These are phyloP conservation scores for Uria aalge DNA, from an alignment of 2,113 vertebrate species.

Conservation along the genomic window DNA sequence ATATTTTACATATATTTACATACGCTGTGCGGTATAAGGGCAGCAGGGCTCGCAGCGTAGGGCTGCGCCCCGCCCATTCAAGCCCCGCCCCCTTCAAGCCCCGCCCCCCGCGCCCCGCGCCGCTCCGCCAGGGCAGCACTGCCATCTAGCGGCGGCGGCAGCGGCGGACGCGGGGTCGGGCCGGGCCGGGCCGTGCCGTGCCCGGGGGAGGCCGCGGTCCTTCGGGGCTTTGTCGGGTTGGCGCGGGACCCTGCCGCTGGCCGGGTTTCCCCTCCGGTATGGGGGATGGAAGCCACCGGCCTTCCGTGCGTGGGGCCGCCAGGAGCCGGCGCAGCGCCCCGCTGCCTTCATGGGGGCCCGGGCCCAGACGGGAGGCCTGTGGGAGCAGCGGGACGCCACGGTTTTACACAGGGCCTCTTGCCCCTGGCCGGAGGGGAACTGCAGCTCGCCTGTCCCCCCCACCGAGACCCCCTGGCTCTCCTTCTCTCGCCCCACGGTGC, in stretches of 20 bases:
- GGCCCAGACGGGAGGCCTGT: background rate
- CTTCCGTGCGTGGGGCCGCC: background rate
- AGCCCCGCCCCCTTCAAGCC: background rate
- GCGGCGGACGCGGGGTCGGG: background rate
- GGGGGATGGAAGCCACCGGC: background rate
- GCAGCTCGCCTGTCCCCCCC: background rate
- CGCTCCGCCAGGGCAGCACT: conserved; percentile 1
- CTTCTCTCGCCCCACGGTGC: too few relatives aligned
- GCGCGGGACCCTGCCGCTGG: background rate
- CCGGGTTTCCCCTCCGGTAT: too few relatives aligned
- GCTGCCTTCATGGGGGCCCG: background rate
- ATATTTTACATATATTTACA: accelerated
- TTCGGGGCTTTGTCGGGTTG: background rate
- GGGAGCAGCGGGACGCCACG: background rate
- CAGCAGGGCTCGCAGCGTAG: background rate
- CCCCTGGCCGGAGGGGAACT: too few relatives aligned
- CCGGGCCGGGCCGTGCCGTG: background rate
- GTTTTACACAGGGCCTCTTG: too few relatives aligned
- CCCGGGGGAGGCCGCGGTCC: background rate
- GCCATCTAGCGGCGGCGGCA: conserved; percentile 14
- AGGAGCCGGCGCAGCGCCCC: background rate
- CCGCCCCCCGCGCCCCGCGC: background rate
- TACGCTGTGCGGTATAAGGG: accelerated
- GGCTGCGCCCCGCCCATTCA: background rate
- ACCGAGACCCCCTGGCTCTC: background rate